Base-by-base conservation (phyloP, 2,888 invertebrate species). In the Busseola fusca region DNA sequence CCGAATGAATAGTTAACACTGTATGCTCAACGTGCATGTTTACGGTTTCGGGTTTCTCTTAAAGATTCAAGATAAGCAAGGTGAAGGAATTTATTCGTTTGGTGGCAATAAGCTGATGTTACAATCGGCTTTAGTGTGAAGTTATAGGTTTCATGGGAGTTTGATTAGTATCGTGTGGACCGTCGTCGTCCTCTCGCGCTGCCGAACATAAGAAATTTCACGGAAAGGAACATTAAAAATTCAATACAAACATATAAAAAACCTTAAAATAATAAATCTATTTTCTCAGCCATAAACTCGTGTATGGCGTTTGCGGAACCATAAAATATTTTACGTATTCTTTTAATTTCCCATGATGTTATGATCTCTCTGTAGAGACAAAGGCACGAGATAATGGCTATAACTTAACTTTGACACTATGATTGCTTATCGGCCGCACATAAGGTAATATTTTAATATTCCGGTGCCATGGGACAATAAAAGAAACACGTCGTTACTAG, bases 41-140 rank as follows among this genome's bases (percentile, higher is more conserved):
- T 94, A 95, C 92, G 95, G 95, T 95, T 95, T 95, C 93, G 93
- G 93, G 93, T 95, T 95, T 93, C 95, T 91, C 93, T 92, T 92
- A 90, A 92, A 95, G 95, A 95, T 95, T 91, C 87, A 87, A 91
- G 95, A 95, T 95, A 95, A 93, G 88, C 87, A 88, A 83, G 89
- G 89, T 89, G 79, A 82, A 79, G 91, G 93, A 92, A 94, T 95
- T 95, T 94, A 95, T 95, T 93, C 92, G 93, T 94, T 91, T 92
- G 90, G 89, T 90, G 91, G 92, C 93, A 92, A 93, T 93, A 94
- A 94, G 93, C 91, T 92, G 93, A 92, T 94, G 92, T 92, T 92
- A 93, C 94, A 93, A 94, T 94, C 92, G 90, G 89, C 87, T 91
- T 89, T 86, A 84, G 90, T 90, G 90, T 92, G 87, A 91, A 91